A percentile compares a stretch with the other conserved stretches of the same genome.
Evolutionary conservation across 1,140 invertebrate species (phyloP).

Genomic region (Euschistus heros): DNA sequence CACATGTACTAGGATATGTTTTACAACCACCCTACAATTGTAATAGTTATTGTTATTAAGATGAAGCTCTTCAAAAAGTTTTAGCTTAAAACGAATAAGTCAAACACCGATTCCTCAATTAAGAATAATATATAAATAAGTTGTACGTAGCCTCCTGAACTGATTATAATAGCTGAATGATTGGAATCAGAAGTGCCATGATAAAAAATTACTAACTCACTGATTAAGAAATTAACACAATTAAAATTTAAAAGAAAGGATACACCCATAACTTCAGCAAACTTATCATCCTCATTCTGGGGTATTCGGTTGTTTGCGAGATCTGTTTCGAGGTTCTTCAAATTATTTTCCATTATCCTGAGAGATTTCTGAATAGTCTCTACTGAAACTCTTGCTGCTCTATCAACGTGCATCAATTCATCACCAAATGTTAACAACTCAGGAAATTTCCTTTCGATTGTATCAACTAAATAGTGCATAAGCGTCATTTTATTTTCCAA

Average conservation of each 20-base stretch:
- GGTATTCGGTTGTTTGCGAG: slow-evolving; percentile 66
- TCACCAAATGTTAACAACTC: slow-evolving; percentile 73
- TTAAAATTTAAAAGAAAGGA: slow-evolving; percentile 36
- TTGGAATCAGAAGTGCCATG: too few species aligned
- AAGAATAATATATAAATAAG: too few species aligned
- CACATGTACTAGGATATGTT: too few species aligned
- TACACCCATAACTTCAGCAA: slow-evolving; percentile 73
- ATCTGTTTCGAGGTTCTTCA: slow-evolving; percentile 80
- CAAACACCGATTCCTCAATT: too few species aligned
- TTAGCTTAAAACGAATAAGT: too few species aligned
- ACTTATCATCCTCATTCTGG: slow-evolving; percentile 69
- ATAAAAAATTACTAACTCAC: too few species aligned
- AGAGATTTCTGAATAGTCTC: slow-evolving; percentile 77
- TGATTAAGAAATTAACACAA: neutral
- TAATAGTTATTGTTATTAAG: too few species aligned
- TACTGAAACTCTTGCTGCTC: slow-evolving; percentile 70
- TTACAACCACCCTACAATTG: too few species aligned
- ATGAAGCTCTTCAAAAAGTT: too few species aligned
- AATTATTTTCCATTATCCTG: slow-evolving; percentile 72
- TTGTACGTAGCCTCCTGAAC: too few species aligned
- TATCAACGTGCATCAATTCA: slow-evolving; percentile 77
- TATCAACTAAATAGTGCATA: slow-evolving; percentile 83
- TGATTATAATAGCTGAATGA: too few species aligned
- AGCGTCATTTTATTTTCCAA: slow-evolving; percentile 85
- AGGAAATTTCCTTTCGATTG: slow-evolving; percentile 77